phyloP scores from a whole-genome alignment of 2,113 vertebrate genomes.

The Otolemur garnettii region DNA sequence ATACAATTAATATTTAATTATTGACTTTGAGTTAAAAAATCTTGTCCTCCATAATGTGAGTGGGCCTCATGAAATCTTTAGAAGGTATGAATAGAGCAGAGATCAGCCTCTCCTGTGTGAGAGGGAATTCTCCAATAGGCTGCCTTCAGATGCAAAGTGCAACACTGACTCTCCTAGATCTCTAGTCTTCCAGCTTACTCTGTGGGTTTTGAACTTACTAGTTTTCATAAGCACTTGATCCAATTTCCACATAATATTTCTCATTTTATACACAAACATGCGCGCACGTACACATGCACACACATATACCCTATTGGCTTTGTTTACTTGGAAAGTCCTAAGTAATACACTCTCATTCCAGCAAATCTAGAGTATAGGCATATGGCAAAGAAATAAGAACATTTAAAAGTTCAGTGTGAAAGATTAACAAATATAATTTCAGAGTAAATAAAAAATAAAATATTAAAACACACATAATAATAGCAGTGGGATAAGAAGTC shows the following conservation, averaged over 20 bases:
- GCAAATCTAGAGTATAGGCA: neutral
- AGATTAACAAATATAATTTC: conserved; percentile 19
- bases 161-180: neutral
- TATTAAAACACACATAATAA: neutral
- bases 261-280: neutral
- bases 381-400: neutral
- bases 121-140: neutral
- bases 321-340: neutral
- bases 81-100: neutral
- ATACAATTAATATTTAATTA: neutral
- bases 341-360: neutral
- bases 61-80: neutral
- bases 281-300: neutral
- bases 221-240: neutral
- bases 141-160: neutral
- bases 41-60: neutral
- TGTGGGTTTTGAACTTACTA: neutral
- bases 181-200: neutral
- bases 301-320: neutral
- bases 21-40: neutral
- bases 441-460: neutral
- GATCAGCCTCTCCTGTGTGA: fast-evolving
- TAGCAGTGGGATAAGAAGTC: neutral
- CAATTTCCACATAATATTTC: neutral
- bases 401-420: neutral